Conservation (phyloP, 2,888 invertebrate species). For the Thelaira solivaga region DNA sequence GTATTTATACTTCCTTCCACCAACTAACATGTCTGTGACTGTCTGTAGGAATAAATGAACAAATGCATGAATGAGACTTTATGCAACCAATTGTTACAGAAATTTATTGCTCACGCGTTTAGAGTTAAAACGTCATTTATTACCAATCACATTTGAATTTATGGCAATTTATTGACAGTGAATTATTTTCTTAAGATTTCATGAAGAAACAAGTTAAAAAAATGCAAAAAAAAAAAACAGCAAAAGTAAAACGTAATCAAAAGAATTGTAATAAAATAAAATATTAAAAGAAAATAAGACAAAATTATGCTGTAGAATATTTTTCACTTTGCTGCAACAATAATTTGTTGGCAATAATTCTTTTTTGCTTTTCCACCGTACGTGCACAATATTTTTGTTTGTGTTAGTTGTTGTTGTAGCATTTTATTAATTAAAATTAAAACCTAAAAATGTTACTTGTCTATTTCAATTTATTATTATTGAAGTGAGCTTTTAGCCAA, state of each 20-base stretch:
- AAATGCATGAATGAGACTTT: constrained; percentile 23
- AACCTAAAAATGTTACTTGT: constrained; percentile 60
- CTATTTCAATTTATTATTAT: constrained; percentile 63
- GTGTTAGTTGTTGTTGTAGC: neutral
- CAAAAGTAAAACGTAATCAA: constrained; percentile 1
- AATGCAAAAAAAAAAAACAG: neutral
- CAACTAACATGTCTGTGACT: constrained; percentile 4
- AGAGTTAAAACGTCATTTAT: constrained; percentile 64
- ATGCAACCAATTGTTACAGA: constrained; percentile 56
- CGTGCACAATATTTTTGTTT: neutral
- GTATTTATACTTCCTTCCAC: no score
- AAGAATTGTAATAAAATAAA: constrained; percentile 39
- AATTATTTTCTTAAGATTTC: constrained; percentile 58
- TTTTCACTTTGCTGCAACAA: constrained; percentile 45
- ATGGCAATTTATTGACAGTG: constrained; percentile 64
- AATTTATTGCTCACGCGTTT: constrained; percentile 65
- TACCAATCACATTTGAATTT: constrained; percentile 65
- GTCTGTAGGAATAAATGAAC: constrained; percentile 6
- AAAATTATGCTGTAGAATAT: constrained; percentile 32
- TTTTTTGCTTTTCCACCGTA: neutral
- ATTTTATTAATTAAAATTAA: constrained; percentile 62
- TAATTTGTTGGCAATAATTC: constrained; percentile 37
- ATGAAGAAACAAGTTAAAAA: constrained; percentile 9
- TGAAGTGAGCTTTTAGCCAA: constrained; percentile 53
- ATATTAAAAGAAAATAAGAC: constrained; percentile 25